A percentile compares a stretch with the other conserved stretches of the same genome.
Evolutionary conservation across 2,888 invertebrate species (phyloP).

Genomic region (Omphaloscelis lunosa): DNA sequence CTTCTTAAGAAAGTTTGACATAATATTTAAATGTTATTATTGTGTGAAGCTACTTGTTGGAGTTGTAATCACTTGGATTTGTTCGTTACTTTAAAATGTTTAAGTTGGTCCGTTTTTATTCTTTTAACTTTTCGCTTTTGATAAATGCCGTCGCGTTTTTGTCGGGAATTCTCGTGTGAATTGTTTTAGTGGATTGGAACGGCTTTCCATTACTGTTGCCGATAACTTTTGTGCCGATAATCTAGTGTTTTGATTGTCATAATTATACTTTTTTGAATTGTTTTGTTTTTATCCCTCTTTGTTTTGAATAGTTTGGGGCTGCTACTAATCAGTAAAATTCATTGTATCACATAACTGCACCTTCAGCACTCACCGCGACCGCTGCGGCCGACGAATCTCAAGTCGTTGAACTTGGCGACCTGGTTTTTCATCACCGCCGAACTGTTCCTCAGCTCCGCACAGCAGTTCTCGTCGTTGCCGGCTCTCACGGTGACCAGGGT

Average conservation of each 20-base stretch:
- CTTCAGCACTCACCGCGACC: conserved; percentile 97
- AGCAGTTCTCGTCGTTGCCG: conserved; percentile 99
- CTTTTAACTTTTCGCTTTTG: conserved; percentile 14
- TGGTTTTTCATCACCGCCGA: conserved; percentile 99
- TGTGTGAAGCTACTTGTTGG: conserved; percentile 43
- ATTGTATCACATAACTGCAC: conserved; percentile 86
- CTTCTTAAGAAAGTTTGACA: conserved; percentile 73
- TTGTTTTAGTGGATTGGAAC: conserved; percentile 25
- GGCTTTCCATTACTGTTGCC: conserved; percentile 21
- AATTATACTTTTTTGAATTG: background rate
- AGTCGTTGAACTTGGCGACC: conserved; percentile 99
- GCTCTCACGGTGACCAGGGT: conserved; percentile 98
- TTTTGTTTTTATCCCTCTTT: conserved; percentile 9
- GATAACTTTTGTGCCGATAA: conserved; percentile 8
- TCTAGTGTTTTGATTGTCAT: background rate
- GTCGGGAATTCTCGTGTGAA: conserved; percentile 5
- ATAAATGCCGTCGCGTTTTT: conserved; percentile 30
- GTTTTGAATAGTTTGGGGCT: conserved; percentile 6
- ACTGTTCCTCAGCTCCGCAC: conserved; percentile 98
- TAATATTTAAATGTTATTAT: conserved; percentile 67
- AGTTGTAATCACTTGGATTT: conserved; percentile 44
- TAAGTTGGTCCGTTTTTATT: conserved; percentile 17
- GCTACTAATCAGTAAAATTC: conserved; percentile 63
- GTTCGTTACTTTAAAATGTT: conserved; percentile 24
- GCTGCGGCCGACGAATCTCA: conserved; percentile 99